These are phyloP conservation scores for Frankliniella fusca DNA, from an alignment of 2,888 invertebrate species.

Conservation along the genomic window DNA sequence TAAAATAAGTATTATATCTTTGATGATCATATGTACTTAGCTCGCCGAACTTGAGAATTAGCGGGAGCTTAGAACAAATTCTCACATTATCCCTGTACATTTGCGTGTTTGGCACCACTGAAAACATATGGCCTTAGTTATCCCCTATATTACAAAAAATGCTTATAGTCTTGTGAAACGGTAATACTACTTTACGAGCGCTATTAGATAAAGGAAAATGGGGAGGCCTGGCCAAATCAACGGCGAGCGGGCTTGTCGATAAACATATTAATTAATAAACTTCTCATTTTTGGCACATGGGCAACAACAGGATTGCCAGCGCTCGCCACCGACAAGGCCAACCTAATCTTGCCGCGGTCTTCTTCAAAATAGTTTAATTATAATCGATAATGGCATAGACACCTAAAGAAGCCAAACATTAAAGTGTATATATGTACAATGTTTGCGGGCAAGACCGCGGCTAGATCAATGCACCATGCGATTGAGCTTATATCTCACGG, in stretches of 20 bases:
- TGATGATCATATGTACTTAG: too few species aligned
- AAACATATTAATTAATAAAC: background rate
- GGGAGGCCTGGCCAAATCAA: background rate
- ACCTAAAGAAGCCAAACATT: constrained; percentile 9
- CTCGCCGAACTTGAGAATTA: background rate
- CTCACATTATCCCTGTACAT: background rate
- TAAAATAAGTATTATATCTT: background rate
- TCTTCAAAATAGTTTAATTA: background rate
- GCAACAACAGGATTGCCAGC: background rate
- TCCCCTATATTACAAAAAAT: constrained; percentile 17
- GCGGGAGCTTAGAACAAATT: background rate
- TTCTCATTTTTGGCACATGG: constrained; percentile 12
- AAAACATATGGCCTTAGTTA: constrained; percentile 6
- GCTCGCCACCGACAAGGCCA: background rate
- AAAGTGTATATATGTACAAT: constrained; percentile 13
- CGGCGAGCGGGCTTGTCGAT: background rate
- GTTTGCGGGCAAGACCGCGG: background rate
- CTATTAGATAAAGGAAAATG: constrained; percentile 8
- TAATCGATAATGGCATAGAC: background rate
- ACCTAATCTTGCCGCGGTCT: constrained; percentile 3
- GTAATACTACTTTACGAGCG: background rate
- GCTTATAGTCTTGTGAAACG: constrained; percentile 22
- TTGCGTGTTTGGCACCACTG: background rate
- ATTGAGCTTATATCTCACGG: constrained; percentile 18
- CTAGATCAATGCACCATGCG: background rate